A percentile compares a stretch with the other conserved stretches of the same genome.
Evolutionary conservation across 2,113 vertebrate species (phyloP).

Genomic region (Syrmaticus mikado): DNA sequence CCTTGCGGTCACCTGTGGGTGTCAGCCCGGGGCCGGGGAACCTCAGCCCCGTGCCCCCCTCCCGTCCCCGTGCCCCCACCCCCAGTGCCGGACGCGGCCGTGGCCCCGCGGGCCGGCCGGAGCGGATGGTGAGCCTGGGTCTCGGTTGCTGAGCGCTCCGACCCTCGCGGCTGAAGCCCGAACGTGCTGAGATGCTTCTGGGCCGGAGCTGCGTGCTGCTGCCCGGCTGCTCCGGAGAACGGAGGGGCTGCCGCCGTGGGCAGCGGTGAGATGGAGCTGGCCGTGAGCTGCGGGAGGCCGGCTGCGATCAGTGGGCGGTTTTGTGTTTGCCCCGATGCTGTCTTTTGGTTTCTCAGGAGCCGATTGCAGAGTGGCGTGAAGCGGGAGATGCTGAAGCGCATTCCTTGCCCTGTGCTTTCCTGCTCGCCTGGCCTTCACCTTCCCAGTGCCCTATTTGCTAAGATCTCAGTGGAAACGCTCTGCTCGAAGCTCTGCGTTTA

Average conservation of each 20-base stretch:
- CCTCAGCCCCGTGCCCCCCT: too few relatives aligned
- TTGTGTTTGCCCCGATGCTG: accelerated
- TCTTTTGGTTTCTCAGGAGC: background rate
- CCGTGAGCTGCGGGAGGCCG: background rate
- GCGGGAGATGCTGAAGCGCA: background rate
- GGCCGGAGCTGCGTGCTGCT: background rate
- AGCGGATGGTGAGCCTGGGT: too few relatives aligned
- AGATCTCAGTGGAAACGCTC: background rate
- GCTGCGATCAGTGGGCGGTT: background rate
- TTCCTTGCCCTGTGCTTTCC: background rate
- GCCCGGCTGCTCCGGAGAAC: background rate
- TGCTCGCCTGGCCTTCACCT: accelerated
- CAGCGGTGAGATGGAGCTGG: background rate
- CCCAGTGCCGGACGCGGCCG: too few relatives aligned
- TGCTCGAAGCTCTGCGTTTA: accelerated
- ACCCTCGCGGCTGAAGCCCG: background rate
- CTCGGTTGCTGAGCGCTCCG: too few relatives aligned
- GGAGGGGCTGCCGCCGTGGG: background rate
- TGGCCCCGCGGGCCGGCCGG: too few relatives aligned
- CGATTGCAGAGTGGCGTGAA: background rate
- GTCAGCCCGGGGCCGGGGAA: slow-evolving; percentile 4
- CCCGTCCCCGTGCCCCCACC: too few relatives aligned
- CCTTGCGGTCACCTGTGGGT: slow-evolving; percentile 67
- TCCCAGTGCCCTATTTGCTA: background rate
- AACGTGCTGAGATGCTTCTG: background rate